Evolutionary conservation across 30 jellyfish, hydroid and myxozoan species (phyloP), one percentile per base, ranked within the genome.

Genomic region (Hydractinia echinata): DNA sequence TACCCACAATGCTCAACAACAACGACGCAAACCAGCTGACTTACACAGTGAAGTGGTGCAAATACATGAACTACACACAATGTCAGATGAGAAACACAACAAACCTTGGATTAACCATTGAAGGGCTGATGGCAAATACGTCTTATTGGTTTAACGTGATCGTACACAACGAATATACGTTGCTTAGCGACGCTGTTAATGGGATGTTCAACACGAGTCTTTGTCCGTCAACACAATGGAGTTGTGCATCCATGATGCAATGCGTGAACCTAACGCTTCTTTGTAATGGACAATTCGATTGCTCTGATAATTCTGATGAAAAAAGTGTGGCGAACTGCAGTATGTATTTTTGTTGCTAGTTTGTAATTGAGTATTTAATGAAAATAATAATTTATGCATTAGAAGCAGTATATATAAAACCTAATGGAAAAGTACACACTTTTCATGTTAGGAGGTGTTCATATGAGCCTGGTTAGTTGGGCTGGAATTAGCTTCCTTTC

Each of bases 281-380:
- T 5, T 74, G 83, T 50, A 55, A 74, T 67, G 66, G 66, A 19
- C 51, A 48, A 10, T n/a, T 74, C 7, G 67, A 74, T 74, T 74
- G 83, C 54, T 48, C 21, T 53, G 83, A 74, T 58, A 5, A 44
- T n/a, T 49, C 69, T 10, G 83, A 74, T 58, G 83, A 74, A 58
- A 20, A 74, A 11, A 7, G 21, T 10, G 44, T 10, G 8, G 83
- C 76, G 4, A 48, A 55, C 76, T 74, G 83, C 61, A 18, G 83
- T 64, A 64, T n/a, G 74, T 64, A 30, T 30, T 30, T 30, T 30
- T 30, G 44, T 30, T 30, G 44, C 44, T 30, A 30, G 44, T 30
- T 30, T 0, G 44, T 30, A 30, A 0, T 30, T 30, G 44, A 30
- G 44, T 30, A 1, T n/a, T 30, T 30, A 2, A 30, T 30, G 44